Conservation (phyloP, 2,113 vertebrate genomes). For the Callochromis pleurospilus region DNA sequence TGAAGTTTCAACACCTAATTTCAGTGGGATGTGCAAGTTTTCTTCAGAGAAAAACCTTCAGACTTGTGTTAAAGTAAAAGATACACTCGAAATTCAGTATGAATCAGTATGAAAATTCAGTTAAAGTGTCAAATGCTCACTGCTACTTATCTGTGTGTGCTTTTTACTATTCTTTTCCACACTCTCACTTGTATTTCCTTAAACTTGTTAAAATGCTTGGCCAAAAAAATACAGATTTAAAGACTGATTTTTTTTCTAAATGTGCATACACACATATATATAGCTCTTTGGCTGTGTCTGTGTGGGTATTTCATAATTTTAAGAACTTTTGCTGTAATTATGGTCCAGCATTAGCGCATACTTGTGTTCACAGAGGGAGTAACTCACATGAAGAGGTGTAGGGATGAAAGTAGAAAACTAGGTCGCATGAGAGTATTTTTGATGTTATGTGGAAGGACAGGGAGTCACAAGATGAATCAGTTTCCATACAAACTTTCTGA, state of each 20-base stretch:
- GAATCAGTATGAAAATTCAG: background rate
- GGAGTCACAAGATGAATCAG: slow-evolving; percentile 12
- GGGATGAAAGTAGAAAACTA: slow-evolving; percentile 22
- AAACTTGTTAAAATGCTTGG: background rate
- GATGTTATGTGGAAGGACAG: slow-evolving; percentile 4
- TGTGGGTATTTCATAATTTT: slow-evolving; percentile 10
- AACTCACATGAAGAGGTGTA: slow-evolving; percentile 16
- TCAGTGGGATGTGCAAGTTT: background rate
- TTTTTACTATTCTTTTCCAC: background rate
- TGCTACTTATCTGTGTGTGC: background rate
- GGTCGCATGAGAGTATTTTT: slow-evolving; percentile 35
- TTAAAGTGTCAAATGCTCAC: slow-evolving; percentile 18
- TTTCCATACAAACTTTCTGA: slow-evolving; percentile 43
- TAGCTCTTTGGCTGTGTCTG: background rate
- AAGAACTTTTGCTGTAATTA: slow-evolving; percentile 2
- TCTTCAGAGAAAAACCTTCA: slow-evolving; percentile 5
- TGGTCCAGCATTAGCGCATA: slow-evolving; percentile 20
- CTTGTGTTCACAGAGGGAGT: slow-evolving; percentile 25
- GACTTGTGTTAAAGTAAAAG: background rate
- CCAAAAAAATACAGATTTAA: background rate
- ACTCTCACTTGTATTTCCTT: background rate
- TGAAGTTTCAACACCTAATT: slow-evolving; percentile 3
- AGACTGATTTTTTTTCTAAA: background rate
- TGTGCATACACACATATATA: background rate
- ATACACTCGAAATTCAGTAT: background rate